Evolutionary conservation across 2,888 invertebrate species (phyloP), one percentile per base, ranked within the genome.

Genomic region (Smittia aterrima): DNA sequence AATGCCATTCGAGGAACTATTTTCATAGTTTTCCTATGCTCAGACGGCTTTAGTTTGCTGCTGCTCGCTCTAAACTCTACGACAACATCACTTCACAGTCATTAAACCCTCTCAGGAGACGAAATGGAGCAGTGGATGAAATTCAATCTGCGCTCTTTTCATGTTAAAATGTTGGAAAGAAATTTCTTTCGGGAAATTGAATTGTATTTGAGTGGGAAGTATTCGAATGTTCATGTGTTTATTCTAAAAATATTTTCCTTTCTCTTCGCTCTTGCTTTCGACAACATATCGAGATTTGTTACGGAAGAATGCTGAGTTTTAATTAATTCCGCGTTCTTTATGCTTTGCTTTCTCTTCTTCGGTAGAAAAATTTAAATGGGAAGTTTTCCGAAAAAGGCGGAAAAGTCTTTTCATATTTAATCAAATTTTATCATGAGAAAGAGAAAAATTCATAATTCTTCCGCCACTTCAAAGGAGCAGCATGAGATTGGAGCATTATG

Each of bases 251-350:
- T 47, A 47, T n/a, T n/a, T n/a, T 47, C 16, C 47, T 47, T 32
- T 32, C 32, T 32, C 32, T 32, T 32, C 32, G 32, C 32, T n/a
- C n/a, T n/a, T n/a, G n/a, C n/a, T 32, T 32, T 32, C 47, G 16
- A 11, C 11, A 47, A 47, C 47, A 16, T 47, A 47, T 47, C 47
- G 47, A 47, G 47, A 47, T 47, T 32, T 11, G 47, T 47, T 47
- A 3, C 47, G 16, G 47, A 47, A 47, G 47, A 47, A 16, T 64
- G 58, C 20, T 18, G 11, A 27, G n/a, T 70, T 70, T 70, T 70
- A 70, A 70, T 70, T 70, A 70, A 70, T 70, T 70, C 70, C 53
- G 54, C 70, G 70, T 18, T 40, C 58, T 22, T 18, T 18, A 58
- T 20, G 16, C 47, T 6, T 47, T 11, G 47, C 47, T n/a, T 47